Evolutionary conservation across 2,797 vertebrate genomes (phyloP).

Genomic region (Sphaeramia orbicularis): DNA sequence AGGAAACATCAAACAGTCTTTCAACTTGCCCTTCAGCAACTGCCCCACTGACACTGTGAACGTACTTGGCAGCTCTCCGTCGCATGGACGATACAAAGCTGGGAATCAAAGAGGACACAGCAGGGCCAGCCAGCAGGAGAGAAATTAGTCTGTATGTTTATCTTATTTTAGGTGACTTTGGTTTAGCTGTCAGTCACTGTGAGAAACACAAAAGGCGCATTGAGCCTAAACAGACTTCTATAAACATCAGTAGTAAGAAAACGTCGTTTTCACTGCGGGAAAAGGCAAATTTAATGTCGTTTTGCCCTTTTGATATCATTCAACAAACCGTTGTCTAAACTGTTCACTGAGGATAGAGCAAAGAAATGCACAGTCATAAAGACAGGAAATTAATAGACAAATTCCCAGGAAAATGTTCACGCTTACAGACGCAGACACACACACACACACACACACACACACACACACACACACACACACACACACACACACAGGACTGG

Average conservation of each 20-base stretch:
- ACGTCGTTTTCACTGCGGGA: neutral
- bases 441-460: slow-evolving; percentile 10
- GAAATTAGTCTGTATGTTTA: slow-evolving; percentile 45
- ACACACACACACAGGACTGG: slow-evolving; percentile 26
- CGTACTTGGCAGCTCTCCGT: slow-evolving; percentile 11
- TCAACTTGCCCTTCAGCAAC: slow-evolving; percentile 25
- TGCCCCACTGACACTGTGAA: neutral
- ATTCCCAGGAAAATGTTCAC: slow-evolving; percentile 12
- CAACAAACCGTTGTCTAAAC: slow-evolving; percentile 12
- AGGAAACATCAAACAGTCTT: neutral
- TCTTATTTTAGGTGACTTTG: slow-evolving; percentile 35
- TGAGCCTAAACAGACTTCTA: slow-evolving; percentile 26
- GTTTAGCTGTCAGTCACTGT: slow-evolving; percentile 50
- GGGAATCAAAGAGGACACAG: slow-evolving; percentile 23
- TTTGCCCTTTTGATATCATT: neutral
- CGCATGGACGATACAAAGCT: neutral
- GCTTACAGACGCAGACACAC: slow-evolving; percentile 1
- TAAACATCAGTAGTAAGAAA: neutral
- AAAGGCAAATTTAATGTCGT: neutral
- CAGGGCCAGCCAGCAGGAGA: slow-evolving; percentile 19
- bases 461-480: neutral
- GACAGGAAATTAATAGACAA: slow-evolving; percentile 40
- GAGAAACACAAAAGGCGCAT: slow-evolving; percentile 25
- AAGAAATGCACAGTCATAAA: slow-evolving; percentile 10
- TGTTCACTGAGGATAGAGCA: slow-evolving; percentile 3